A percentile compares a stretch with the other conserved stretches of the same genome.
phyloP scores from a whole-genome alignment of 2,797 vertebrate species.

The Steatocranus sp. region DNA sequence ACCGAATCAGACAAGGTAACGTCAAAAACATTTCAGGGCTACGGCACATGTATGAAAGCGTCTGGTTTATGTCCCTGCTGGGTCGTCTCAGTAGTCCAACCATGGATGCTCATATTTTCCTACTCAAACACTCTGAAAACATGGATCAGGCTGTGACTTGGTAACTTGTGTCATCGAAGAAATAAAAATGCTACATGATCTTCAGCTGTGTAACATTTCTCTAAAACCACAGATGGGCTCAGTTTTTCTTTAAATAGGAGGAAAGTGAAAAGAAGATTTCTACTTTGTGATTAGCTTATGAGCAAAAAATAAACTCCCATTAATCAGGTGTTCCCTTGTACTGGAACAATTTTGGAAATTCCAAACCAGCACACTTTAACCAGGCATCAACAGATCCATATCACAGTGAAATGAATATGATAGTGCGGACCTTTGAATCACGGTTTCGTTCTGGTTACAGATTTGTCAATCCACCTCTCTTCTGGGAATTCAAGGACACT shows the following conservation, averaged over 20 bases:
- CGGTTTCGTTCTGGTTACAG: background rate
- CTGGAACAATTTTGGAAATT: background rate
- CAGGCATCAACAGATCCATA: background rate
- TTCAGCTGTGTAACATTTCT: background rate
- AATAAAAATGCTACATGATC: background rate
- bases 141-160: accelerated
- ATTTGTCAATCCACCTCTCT: background rate
- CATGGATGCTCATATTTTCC: background rate
- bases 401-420: background rate
- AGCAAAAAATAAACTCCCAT: background rate
- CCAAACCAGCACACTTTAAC: background rate
- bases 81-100: background rate
- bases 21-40: background rate
- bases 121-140: background rate
- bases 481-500: slow-evolving; percentile 28
- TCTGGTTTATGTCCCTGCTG: background rate
- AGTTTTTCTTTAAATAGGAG: background rate
- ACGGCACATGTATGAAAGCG: accelerated
- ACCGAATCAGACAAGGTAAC: accelerated
- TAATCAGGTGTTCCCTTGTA: background rate
- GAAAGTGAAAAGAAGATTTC: background rate
- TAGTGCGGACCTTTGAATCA: accelerated
- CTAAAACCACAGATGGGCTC: background rate
- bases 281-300: background rate
- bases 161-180: accelerated